Percentiles rank a stretch among this genome's conserved stretches.
Conservation (phyloP, 2,797 vertebrate species). For the Anas georgica region DNA sequence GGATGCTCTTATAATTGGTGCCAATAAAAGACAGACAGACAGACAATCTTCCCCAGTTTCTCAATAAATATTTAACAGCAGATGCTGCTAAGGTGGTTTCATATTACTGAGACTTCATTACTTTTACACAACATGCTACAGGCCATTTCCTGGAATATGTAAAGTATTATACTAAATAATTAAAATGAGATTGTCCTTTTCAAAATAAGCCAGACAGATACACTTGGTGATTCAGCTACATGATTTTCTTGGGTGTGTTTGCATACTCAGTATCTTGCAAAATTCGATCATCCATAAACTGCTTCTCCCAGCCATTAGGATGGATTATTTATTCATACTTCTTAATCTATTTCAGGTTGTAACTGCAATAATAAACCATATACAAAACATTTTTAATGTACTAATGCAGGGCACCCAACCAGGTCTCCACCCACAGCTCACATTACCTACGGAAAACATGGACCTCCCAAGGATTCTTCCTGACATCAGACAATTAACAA, state of each 20-base stretch:
- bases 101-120: conserved; percentile 28
- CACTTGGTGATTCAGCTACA: conserved; percentile 33
- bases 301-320: conserved; percentile 23
- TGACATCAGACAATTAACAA: not conserved
- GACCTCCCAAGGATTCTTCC: not conserved
- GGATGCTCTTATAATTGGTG: not conserved
- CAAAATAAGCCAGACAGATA: conserved; percentile 45
- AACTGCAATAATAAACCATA: conserved; percentile 15
- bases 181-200: conserved; percentile 47
- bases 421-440: not conserved
- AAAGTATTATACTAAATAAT: conserved; percentile 52
- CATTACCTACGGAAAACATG: not conserved
- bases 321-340: conserved; percentile 54
- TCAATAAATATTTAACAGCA: conserved; percentile 50
- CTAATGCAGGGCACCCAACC: not conserved
- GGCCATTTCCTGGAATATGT: conserved; percentile 39
- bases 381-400: conserved; percentile 23
- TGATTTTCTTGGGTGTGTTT: conserved; percentile 37
- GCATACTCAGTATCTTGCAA: conserved; percentile 46
- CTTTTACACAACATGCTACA: conserved; percentile 33
- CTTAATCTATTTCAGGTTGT: conserved; percentile 12
- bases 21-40: not conserved
- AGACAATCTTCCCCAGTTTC: not conserved
- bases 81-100: conserved; percentile 16
- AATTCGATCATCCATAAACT: conserved; percentile 39